Base-by-base conservation (phyloP, 2,888 invertebrate genomes). In the Pseudeuparius sepicola region DNA sequence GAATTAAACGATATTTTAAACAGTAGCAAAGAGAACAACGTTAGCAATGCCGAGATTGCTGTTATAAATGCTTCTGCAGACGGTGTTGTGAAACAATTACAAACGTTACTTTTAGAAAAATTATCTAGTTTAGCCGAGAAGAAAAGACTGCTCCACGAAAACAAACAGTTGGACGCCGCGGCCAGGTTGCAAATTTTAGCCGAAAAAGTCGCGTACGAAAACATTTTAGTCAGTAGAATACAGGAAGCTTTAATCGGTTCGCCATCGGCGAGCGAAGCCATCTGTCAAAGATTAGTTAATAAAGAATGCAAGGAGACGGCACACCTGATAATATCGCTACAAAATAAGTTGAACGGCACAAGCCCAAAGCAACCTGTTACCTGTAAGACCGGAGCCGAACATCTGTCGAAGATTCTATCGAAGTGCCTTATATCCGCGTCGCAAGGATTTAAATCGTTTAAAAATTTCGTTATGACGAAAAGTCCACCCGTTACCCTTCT, bases 131-230 rank as follows among this genome's bases (percentile, higher is more conserved):
- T 86, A 48, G 68, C 78, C 18, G 73, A 73, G 48, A 76, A 73
- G 51, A 73, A 80, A 51, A 71, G 75, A 37, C 66, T 68, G 32
- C 62, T 84, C 14, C 67, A 74, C 44, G 75, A 78, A 52, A 70
- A 72, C 7, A 78, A 78, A 36, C 73, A 78, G 50, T 66, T 83
- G 43, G 77, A 80, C 34, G 72, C 72, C 38, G 69, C 72, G 28
- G 75, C 75, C 43, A 76, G 75, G 53, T 61, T 81, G 43, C 76
- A 80, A 51, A 66, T 85, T 34, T 62, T 84, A 35, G 84, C 85
- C 2, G 85, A 86, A 59, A 78, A 84, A 53, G 67, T 86, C 12
- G 84, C 86, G 1, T 85, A 78, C 56, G 85, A 87, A 62, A 78
- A 81, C 37, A 75, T 84, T 33, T 42, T 60, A 36, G 49, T 59